A percentile compares a stretch with the other conserved stretches of the same genome.
Conservation (phyloP, 2,888 invertebrate species). For the Chaetogeoica ovagalla region DNA sequence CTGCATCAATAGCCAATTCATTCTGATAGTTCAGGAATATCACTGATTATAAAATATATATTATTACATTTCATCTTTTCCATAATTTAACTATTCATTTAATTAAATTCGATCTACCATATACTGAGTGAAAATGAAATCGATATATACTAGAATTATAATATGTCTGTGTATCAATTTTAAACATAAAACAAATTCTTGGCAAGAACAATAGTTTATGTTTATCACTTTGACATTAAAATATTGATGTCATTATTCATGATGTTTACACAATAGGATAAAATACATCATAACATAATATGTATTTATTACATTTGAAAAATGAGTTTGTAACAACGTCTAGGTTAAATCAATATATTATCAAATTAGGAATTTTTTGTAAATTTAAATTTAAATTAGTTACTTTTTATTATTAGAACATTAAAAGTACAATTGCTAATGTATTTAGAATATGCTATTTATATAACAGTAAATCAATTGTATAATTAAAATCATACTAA, state of each 20-base stretch:
- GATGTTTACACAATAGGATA: background rate
- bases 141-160: background rate
- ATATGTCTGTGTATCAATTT: background rate
- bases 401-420: too few relatives aligned
- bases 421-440: too few relatives aligned
- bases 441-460: background rate
- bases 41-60: conserved; percentile 1
- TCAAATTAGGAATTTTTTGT: too few relatives aligned
- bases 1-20: too few relatives aligned
- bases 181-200: background rate
- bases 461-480: background rate
- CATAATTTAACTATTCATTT: background rate
- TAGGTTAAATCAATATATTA: too few relatives aligned
- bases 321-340: background rate
- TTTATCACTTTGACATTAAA: conserved; percentile 6
- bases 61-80: background rate
- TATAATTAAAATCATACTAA: background rate
- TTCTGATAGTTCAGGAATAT: background rate
- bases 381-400: too few relatives aligned
- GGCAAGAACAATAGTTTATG: background rate
- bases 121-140: conserved; percentile 3
- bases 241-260: background rate
- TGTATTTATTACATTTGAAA: conserved; percentile 1
- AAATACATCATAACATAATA: background rate
- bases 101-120: background rate